Conservation (phyloP, 2,113 vertebrate genomes). For the Salvelinus alpinus region DNA sequence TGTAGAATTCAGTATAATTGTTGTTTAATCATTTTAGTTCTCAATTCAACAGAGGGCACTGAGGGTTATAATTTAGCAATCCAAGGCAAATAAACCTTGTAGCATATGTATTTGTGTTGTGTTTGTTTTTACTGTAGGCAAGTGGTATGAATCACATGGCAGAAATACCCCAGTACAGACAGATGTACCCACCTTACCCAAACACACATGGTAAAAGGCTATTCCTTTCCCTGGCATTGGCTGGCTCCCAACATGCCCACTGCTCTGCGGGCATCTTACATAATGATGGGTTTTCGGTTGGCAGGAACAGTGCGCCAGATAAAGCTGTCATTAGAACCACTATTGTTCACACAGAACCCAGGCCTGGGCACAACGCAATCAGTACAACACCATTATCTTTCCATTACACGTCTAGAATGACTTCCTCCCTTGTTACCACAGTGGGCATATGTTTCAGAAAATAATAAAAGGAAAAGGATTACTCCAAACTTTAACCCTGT, state of each 20-base stretch:
- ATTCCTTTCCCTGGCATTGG: slow-evolving; percentile 28
- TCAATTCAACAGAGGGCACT: not conserved
- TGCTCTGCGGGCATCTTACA: slow-evolving; percentile 51
- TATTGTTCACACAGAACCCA: slow-evolving; percentile 48
- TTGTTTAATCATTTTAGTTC: too few species aligned
- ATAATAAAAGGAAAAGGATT: slow-evolving; percentile 68
- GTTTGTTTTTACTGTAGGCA: slow-evolving; percentile 44
- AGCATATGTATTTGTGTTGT: slow-evolving; percentile 44
- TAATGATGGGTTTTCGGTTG: slow-evolving; percentile 61
- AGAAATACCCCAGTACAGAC: slow-evolving; percentile 11
- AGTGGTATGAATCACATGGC: slow-evolving; percentile 30
- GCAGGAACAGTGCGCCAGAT: slow-evolving; percentile 54
- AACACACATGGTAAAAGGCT: slow-evolving; percentile 35
- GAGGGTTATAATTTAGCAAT: slow-evolving; percentile 3
- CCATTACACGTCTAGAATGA: slow-evolving; percentile 72
- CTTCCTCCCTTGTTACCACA: slow-evolving; percentile 62
- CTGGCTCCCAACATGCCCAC: slow-evolving; percentile 25
- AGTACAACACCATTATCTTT: slow-evolving; percentile 67
- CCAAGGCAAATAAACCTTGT: slow-evolving; percentile 23
- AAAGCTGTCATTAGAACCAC: slow-evolving; percentile 59
- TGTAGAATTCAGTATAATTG: too few species aligned
- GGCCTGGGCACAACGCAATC: slow-evolving; percentile 60
- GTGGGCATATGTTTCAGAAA: slow-evolving; percentile 68
- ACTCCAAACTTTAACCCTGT: slow-evolving; percentile 64
- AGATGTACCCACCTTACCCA: slow-evolving; percentile 14